Evolutionary conservation across 2,113 vertebrate species (phyloP), one percentile per base, ranked within the genome.

Genomic region (Prietella phreatophila): DNA sequence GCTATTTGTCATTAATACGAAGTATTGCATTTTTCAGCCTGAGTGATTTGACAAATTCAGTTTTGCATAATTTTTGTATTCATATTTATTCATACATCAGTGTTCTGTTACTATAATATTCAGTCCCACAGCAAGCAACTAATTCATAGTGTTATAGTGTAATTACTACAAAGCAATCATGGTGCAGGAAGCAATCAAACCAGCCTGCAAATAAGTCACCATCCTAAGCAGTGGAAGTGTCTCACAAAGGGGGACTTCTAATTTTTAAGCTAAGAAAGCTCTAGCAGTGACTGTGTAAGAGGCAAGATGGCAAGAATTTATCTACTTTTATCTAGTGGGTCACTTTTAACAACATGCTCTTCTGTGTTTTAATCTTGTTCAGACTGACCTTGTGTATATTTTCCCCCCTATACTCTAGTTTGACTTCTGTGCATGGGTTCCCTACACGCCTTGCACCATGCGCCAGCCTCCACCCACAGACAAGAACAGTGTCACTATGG

Each of bases 401-500:
- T 55, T 81, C 22, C 78, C 39, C 39, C 75, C 33, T 67, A 22
- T 78, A 3, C 30, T 82, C 4, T 83, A 95, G 95, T 96, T 95
- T 90, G 95, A 96, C 84, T 96, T 94, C 94, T 95, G 94, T 58
- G 92, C 94, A 9, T 96, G 95, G 95, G 93, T 95, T 0, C 95
- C 95, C 69, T 95, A 96, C 90, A 95, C 93, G 1, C 95, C 95
- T 14, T 96, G 95, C 91, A 95, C 93, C 71, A 95, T 96, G 95
- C 92, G 95, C 78, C 88, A 92, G 20, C 95, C 96, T 1, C 95
- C 96, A 20, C 96, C 96, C 0, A 93, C 88, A 39, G 91, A 94
- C 84, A 97, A 97, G 89, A 93, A 96, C 36, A 90, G 92, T 0
- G 91, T 96, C 47, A 96, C 94, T 19, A 94, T 96, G 94, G 93